Conservation (phyloP, 2,797 vertebrate species). For the Iguana delicatissima region DNA sequence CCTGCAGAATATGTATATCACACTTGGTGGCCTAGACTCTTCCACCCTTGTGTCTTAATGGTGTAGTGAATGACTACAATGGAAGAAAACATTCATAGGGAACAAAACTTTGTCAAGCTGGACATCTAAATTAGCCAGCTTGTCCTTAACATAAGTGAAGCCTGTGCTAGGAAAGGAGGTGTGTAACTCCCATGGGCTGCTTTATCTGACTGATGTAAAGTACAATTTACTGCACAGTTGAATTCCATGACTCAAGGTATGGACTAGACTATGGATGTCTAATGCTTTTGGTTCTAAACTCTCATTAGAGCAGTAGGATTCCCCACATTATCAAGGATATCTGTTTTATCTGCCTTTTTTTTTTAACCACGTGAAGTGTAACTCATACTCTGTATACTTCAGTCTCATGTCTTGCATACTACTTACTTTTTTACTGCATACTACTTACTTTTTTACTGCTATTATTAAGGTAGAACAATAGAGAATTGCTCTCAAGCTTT, state of each 20-base stretch:
- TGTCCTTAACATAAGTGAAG: no score
- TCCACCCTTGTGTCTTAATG: not conserved
- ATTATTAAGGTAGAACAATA: slow-evolving; percentile 34
- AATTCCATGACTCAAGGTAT: not conserved
- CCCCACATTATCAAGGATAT: slow-evolving; percentile 52
- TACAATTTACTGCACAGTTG: not conserved
- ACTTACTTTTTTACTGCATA: slow-evolving; percentile 23
- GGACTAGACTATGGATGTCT: not conserved
- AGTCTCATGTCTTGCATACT: slow-evolving; percentile 13
- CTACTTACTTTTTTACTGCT: slow-evolving; percentile 22
- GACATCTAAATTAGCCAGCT: not conserved
- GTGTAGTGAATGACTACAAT: not conserved
- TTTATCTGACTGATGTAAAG: not conserved
- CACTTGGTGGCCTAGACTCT: no score
- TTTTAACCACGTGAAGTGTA: slow-evolving; percentile 51
- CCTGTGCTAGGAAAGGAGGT: not conserved
- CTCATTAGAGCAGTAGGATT: not conserved
- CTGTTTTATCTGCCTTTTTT: not conserved
- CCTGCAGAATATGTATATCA: no score
- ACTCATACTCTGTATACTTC: slow-evolving; percentile 43
- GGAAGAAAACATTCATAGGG: no score
- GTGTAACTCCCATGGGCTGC: not conserved
- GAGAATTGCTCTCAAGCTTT: slow-evolving; percentile 32
- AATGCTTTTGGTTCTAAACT: not conserved
- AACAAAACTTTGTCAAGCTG: not conserved